Conservation (phyloP, 1,140 invertebrate genomes). For the Hylaeus anthracinus region DNA sequence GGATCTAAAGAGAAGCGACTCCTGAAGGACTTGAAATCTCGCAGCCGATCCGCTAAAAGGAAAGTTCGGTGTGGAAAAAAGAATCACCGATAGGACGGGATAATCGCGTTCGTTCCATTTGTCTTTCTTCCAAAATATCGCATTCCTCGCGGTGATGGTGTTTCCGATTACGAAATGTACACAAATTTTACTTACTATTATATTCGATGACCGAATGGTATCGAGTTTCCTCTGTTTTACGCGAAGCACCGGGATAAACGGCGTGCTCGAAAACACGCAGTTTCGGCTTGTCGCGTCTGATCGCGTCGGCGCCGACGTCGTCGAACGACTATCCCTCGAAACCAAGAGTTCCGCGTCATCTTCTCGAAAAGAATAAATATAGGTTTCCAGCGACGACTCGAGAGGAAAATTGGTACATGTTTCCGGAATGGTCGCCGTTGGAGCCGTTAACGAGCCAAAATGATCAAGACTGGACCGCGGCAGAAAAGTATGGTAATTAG, state of each 20-base stretch:
- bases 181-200: too few species aligned
- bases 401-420: neutral
- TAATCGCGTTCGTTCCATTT: neutral
- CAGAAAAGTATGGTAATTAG: constrained; percentile 40
- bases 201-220: neutral
- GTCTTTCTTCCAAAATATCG: neutral
- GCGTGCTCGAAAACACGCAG: too few species aligned
- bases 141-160: neutral
- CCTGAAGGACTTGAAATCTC: constrained; percentile 47
- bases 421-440: neutral
- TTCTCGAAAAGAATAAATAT: neutral
- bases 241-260: too few species aligned
- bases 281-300: too few species aligned
- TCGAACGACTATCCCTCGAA: too few species aligned
- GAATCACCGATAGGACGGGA: constrained; percentile 9
- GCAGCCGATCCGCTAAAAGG: constrained; percentile 55
- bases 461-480: constrained; percentile 1
- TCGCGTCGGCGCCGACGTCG: too few species aligned
- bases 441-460: constrained; percentile 18
- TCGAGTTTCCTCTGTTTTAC: too few species aligned
- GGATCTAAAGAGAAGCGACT: constrained; percentile 30
- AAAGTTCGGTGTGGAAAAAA: constrained; percentile 48
- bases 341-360: too few species aligned
- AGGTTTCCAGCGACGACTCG: too few species aligned
- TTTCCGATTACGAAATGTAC: neutral